These are phyloP conservation scores for Metopolophium dirhodum DNA, from an alignment of 1,140 invertebrate species.

Conservation along the genomic window DNA sequence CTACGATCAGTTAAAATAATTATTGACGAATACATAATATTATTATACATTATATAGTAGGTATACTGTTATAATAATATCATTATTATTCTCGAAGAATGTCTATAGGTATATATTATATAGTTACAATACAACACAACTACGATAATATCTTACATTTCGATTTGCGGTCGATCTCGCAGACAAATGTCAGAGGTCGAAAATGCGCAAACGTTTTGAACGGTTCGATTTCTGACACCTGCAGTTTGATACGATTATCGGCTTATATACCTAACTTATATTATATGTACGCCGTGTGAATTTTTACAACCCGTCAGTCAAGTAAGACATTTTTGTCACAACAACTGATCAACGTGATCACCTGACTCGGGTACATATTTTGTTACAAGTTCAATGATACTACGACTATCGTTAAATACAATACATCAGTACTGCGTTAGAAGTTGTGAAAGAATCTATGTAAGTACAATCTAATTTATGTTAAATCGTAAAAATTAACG, in stretches of 20 bases:
- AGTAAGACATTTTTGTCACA: conserved; percentile 11
- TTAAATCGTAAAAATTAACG: too few species aligned
- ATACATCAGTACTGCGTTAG: too few species aligned
- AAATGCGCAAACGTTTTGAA: background rate
- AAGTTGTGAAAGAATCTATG: too few species aligned
- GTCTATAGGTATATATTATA: too few species aligned
- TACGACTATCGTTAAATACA: too few species aligned
- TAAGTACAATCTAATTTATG: too few species aligned
- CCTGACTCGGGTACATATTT: background rate
- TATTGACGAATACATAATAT: too few species aligned
- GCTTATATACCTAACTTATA: background rate
- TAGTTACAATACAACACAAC: background rate
- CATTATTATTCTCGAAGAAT: background rate
- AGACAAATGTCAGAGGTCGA: background rate
- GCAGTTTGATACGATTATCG: conserved; percentile 14
- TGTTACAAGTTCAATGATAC: background rate
- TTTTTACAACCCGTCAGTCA: background rate
- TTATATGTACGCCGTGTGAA: background rate
- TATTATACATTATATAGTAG: too few species aligned
- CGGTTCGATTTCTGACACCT: conserved; percentile 16
- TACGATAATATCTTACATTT: background rate
- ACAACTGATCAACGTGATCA: background rate
- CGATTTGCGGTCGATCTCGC: background rate
- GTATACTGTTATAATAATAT: background rate
- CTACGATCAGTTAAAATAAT: background rate